These are phyloP conservation scores for Eueides isabella DNA, from an alignment of 1,140 invertebrate species.

Conservation along the genomic window DNA sequence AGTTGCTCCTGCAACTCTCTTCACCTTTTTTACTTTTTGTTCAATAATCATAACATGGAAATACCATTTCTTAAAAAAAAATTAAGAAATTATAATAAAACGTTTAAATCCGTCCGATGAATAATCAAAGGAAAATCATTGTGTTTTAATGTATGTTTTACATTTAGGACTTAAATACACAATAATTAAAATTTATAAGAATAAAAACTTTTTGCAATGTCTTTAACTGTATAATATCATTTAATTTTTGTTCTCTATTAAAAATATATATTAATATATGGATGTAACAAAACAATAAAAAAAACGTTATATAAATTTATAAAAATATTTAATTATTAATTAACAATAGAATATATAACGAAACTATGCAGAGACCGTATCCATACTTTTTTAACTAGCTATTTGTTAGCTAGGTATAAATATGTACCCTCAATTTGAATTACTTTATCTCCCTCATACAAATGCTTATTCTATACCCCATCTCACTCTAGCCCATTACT, in stretches of 20 bases:
- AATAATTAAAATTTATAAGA: no score
- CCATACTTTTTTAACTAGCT: conserved; percentile 75
- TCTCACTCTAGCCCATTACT: conserved; percentile 78
- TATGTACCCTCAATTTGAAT: conserved; percentile 82
- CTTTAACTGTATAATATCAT: background rate
- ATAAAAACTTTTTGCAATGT: no score
- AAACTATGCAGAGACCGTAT: conserved; percentile 49
- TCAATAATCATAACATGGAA: conserved; percentile 77
- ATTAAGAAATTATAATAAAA: background rate
- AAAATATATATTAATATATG: background rate
- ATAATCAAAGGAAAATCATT: background rate
- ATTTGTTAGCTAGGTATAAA: conserved; percentile 81
- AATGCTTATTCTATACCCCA: conserved; percentile 32
- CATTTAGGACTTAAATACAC: no score
- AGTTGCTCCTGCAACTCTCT: conserved; percentile 79
- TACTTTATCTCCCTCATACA: conserved; percentile 64
- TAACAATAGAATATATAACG: conserved; percentile 2
- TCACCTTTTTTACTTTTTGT: conserved; percentile 81
- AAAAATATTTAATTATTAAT: background rate
- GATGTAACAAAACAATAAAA: background rate
- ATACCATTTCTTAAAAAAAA: conserved; percentile 42
- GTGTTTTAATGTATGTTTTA: no score
- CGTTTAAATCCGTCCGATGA: background rate
- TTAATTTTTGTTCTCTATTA: no score
- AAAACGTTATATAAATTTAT: background rate